Evolutionary conservation across 2,113 vertebrate species (phyloP).

Genomic region (Phodopus roborovskii): DNA sequence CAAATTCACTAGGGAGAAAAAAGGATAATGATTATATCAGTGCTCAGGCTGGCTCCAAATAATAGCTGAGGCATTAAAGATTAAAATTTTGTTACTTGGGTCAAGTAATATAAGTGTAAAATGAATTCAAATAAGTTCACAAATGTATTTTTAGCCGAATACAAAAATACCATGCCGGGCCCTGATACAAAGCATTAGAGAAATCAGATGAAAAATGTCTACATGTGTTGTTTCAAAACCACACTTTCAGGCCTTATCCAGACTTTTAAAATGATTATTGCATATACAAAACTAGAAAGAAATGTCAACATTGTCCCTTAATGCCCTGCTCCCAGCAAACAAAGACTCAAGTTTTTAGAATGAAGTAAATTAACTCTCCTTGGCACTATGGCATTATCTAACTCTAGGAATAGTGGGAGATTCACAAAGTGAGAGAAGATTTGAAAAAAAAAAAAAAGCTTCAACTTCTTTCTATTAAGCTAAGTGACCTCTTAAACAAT

Average conservation of each 20-base stretch:
- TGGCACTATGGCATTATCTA: background rate
- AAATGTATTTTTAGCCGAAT: background rate
- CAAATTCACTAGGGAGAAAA: background rate
- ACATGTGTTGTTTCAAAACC: background rate
- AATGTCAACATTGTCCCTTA: background rate
- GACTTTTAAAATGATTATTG: background rate
- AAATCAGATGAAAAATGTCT: background rate
- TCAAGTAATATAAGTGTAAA: background rate
- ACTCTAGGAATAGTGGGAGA: background rate
- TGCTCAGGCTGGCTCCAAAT: background rate
- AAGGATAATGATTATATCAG: background rate
- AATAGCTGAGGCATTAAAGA: background rate
- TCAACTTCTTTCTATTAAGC: background rate
- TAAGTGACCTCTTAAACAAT: background rate
- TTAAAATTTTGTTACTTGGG: background rate
- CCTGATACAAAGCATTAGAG: background rate
- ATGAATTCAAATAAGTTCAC: background rate
- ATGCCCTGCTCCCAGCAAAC: background rate
- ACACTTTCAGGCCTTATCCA: too few relatives aligned
- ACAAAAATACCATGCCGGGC: background rate
- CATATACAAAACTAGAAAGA: background rate
- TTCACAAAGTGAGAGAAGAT: background rate
- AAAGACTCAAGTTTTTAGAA: background rate
- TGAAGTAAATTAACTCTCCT: background rate
- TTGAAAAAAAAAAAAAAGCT: background rate